Base-by-base conservation (phyloP, 2,888 invertebrate genomes). In the Thera britannica region DNA sequence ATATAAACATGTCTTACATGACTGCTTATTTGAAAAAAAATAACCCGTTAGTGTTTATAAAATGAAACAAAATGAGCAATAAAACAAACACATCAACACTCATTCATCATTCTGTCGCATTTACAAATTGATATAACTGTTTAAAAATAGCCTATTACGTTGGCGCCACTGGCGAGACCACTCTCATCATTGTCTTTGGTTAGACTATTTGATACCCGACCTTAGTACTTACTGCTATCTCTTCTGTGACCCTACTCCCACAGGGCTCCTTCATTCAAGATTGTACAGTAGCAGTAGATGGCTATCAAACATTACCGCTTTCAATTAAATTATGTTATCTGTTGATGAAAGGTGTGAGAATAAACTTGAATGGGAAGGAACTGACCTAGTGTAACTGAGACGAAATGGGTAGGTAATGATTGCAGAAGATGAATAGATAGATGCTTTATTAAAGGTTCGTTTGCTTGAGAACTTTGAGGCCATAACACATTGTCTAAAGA, bases 251-350 rank as follows among this genome's bases (percentile, higher is more conserved):
- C 57, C 62, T 60, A 52, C 64, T 70, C 66, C 60, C 66, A 62
- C 68, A 58, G 60, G 62, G 48, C 23, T 54, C 34, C 34, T 38
- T 54, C 57, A 36, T 52, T 7, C 48, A 48, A 62, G 62, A 59
- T 56, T 65, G 57, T 56, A 63, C 66, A 63, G 70, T 66, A 67
- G 70, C 70, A 60, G 63, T 60, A 34, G 66, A 70, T 70, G n/a
- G 54, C 34, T 59, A 70, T 70, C 70, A 12, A 35, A 58, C 57
- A 36, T 62, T 51, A 63, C 56, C 52, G 68, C 62, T 63, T 62
- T 62, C 66, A 70, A 70, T 66, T 66, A 70, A 49, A 65, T 63
- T 70, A 68, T 55, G 62, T 35, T 70, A 70, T 66, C 66, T 61
- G 49, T 11, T 51, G 65, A 62, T 70, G 66, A 66, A 66, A 70